Evolutionary conservation across 2,113 vertebrate genomes (phyloP), one percentile per base, ranked within the genome.

Genomic region (Gavia stellata): DNA sequence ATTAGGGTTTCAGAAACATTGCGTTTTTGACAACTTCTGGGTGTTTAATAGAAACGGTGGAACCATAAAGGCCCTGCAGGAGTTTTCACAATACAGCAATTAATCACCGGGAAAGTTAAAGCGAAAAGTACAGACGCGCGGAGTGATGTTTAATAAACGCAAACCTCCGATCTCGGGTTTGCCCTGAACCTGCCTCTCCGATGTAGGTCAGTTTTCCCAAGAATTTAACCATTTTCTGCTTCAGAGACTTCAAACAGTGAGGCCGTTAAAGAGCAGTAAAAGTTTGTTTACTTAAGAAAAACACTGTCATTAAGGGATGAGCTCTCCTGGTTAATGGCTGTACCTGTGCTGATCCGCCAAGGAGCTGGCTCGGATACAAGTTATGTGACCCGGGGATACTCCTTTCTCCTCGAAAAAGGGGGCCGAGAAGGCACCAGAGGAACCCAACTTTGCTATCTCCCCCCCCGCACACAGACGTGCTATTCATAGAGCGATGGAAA

Each of bases 221-320:
- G 97, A 98, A 98, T 98, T 97, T 97, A 97, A 97, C 96, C 95
- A 97, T 98, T 98, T 98, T 98, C 98, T 98, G 97, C 98, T 97
- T 98, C 97, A 98, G 68, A 96, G 94, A 97, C 96, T 98, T 98
- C 97, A 98, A 98, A 98, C 95, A 98, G 97, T 92, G 93, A 92
- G 96, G 94, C 97, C 97, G 93, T 94, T 96, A 97, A 98, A 98
- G 97, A 97, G 97, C 97, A 97, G 95, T 98, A 98, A 97, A 98
- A 98, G 98, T 98, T 98, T 98, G 98, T 98, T 98, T 98, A 97
- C 96, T 98, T 96, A 96, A 96, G 94, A 96, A 98, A 94, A 92
- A 84, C 95, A 92, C 95, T 85, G 96, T 97, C 96, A 98, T 98
- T 98, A 98, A 97, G 83, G 89, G 96, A 97, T 95, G 97, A 96